These are phyloP conservation scores for Chiloscyllium plagiosum DNA, from an alignment of 2,113 vertebrate genomes.

Conservation along the genomic window DNA sequence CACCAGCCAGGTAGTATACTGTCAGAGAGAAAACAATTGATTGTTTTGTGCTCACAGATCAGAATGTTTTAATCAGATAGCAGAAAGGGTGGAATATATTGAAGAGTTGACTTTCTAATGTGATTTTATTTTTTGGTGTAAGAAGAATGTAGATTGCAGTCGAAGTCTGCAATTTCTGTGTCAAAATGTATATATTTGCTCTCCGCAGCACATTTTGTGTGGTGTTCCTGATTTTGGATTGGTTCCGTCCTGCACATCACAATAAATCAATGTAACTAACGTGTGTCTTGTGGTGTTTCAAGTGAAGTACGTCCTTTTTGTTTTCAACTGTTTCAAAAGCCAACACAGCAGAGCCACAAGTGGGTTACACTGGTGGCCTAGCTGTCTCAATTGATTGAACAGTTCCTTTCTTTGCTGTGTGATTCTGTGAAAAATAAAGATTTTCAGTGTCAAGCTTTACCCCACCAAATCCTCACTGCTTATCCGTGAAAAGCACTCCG, in stretches of 20 bases:
- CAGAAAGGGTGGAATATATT: background rate
- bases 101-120: background rate
- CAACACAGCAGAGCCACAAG: background rate
- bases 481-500: background rate
- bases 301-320: background rate
- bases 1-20: conserved; percentile 73
- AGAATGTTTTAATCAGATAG: background rate
- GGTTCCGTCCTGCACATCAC: background rate
- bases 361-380: background rate
- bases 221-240: background rate
- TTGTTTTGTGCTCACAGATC: background rate
- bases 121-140: background rate
- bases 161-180: conserved; percentile 9
- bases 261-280: background rate
- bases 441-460: background rate
- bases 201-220: conserved; percentile 11
- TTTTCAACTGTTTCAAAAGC: background rate
- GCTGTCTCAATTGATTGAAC: background rate
- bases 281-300: background rate
- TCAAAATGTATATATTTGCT: background rate
- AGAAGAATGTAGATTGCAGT: background rate
- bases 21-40: background rate
- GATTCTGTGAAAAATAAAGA: background rate
- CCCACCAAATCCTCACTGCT: background rate
- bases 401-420: background rate